Evolutionary conservation across 2,888 invertebrate genomes (phyloP).

Genomic region (Lochmaea crataegi): DNA sequence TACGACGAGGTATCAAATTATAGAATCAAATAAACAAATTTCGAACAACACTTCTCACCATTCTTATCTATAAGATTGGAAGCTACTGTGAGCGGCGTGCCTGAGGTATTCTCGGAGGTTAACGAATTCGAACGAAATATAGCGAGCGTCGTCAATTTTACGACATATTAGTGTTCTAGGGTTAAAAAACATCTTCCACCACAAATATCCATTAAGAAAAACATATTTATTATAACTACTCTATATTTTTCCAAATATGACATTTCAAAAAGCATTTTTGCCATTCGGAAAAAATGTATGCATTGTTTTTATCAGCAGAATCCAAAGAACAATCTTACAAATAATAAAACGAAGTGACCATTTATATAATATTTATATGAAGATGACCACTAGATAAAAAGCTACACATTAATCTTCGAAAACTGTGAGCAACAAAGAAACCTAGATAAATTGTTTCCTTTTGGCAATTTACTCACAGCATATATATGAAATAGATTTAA

Average conservation of each 20-base stretch:
- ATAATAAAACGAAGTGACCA: slow-evolving; percentile 11
- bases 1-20: too few species aligned
- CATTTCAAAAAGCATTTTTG: not conserved
- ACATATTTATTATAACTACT: not conserved
- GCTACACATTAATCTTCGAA: slow-evolving; percentile 18
- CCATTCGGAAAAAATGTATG: not conserved
- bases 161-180: too few species aligned
- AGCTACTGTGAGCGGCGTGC: too few species aligned
- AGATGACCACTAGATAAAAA: slow-evolving; percentile 28
- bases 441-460: slow-evolving; percentile 1
- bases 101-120: too few species aligned
- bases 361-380: slow-evolving; percentile 26
- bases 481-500: slow-evolving; percentile 9
- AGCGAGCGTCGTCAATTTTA: too few species aligned
- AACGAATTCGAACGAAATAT: too few species aligned
- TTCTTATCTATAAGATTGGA: too few species aligned
- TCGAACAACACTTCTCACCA: too few species aligned
- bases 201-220: not conserved
- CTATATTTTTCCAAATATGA: not conserved
- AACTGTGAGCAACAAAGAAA: slow-evolving; percentile 18
- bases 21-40: too few species aligned
- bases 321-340: not conserved
- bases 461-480: not conserved
- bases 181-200: too few species aligned
- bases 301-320: slow-evolving; percentile 3